Conservation (phyloP, 2,797 vertebrate genomes). For the Aulostomus chinensis region DNA sequence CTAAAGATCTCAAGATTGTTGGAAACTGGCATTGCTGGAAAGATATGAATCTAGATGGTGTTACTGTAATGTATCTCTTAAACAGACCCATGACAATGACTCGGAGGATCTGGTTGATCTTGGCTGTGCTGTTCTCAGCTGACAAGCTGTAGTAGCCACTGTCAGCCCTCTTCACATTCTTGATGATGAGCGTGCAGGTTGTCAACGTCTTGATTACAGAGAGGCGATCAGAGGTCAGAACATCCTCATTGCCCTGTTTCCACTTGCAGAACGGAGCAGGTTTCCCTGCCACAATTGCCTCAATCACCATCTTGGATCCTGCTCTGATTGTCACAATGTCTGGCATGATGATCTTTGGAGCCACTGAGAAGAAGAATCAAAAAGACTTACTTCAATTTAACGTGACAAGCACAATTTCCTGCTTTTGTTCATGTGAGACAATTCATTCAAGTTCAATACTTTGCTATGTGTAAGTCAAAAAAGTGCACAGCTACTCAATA, state of each 20-base stretch:
- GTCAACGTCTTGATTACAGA: slow-evolving; percentile 87
- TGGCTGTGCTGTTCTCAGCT: slow-evolving; percentile 91
- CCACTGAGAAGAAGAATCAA: slow-evolving; percentile 75
- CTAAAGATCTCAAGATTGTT: background rate
- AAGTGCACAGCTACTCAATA: too few species aligned
- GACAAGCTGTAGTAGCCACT: slow-evolving; percentile 93
- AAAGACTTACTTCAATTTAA: background rate
- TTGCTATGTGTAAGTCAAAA: background rate
- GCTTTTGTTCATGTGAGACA: too few species aligned
- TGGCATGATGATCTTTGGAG: slow-evolving; percentile 93
- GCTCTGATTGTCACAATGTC: slow-evolving; percentile 91
- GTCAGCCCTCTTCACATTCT: slow-evolving; percentile 91
- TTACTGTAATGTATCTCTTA: background rate
- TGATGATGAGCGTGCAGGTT: slow-evolving; percentile 88
- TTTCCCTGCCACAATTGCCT: slow-evolving; percentile 94
- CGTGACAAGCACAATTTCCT: too few species aligned
- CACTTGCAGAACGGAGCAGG: slow-evolving; percentile 91
- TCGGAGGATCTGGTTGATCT: slow-evolving; percentile 89
- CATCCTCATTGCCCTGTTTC: slow-evolving; percentile 89
- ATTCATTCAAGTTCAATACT: too few species aligned
- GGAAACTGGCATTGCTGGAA: too few species aligned
- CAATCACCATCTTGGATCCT: slow-evolving; percentile 92
- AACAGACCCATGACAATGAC: slow-evolving; percentile 92
- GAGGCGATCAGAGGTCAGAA: slow-evolving; percentile 91
- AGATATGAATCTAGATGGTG: too few species aligned